Conservation (phyloP, 2,113 vertebrate species). For the Pica pica region DNA sequence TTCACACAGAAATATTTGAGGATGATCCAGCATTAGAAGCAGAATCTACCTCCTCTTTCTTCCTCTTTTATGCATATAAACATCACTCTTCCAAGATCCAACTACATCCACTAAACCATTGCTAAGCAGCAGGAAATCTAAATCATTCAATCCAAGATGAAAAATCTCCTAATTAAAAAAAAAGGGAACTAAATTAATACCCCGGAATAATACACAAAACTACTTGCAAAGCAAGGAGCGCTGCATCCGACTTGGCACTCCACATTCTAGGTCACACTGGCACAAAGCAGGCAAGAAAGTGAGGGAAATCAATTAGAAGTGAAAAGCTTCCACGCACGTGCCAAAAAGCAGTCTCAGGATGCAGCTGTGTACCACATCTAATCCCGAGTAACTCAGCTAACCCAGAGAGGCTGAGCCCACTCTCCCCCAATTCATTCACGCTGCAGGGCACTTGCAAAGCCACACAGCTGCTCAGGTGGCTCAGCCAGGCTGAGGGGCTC, state of each 20-base stretch:
- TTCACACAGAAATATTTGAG: neutral
- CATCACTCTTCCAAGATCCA: neutral
- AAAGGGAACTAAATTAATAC: neutral
- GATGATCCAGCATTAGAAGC: neutral
- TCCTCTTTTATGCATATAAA: neutral
- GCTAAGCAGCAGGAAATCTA: neutral
- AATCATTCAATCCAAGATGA: neutral
- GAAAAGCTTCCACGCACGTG: neutral
- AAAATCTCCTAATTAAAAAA: neutral
- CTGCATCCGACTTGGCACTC: neutral
- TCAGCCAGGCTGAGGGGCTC: neutral
- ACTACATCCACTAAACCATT: neutral
- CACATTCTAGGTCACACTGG: neutral
- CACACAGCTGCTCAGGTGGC: neutral
- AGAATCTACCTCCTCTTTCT: neutral
- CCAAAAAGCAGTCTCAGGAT: neutral
- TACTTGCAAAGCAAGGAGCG: neutral
- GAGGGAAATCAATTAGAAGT: constrained; percentile 9
- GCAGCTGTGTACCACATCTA: neutral
- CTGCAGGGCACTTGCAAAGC: neutral
- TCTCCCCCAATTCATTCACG: fast-evolving
- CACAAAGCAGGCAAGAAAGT: neutral
- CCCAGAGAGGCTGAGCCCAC: neutral
- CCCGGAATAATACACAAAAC: neutral
- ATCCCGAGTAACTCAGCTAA: fast-evolving